Conservation (phyloP, 2,113 vertebrate genomes). For the Maccullochella peelii region DNA sequence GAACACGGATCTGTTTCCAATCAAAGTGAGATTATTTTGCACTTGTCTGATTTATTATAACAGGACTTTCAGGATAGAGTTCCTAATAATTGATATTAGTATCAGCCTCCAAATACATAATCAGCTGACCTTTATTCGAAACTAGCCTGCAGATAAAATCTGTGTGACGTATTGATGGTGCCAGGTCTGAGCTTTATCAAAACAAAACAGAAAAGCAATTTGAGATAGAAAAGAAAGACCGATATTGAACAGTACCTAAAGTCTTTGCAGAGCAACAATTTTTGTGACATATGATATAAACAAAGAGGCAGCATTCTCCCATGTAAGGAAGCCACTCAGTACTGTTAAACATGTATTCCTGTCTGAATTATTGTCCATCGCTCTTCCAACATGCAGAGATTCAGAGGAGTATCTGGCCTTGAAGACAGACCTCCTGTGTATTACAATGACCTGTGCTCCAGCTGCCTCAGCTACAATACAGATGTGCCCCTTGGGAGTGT, state of each 20-base stretch:
- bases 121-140: slow-evolving; percentile 51
- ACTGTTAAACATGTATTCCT: not conserved
- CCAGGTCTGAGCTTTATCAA: slow-evolving; percentile 9
- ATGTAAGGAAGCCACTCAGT: not conserved
- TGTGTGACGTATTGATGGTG: slow-evolving; percentile 22
- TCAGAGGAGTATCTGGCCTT: not conserved
- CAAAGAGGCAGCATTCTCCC: not conserved
- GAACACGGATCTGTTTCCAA: not conserved
- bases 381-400: not conserved
- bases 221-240: not conserved
- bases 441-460: not conserved
- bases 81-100: slow-evolving; percentile 25
- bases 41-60: slow-evolving; percentile 29
- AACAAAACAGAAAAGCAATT: slow-evolving; percentile 32
- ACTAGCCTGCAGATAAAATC: slow-evolving; percentile 27
- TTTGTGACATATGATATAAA: not conserved
- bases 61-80: slow-evolving; percentile 5
- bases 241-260: not conserved
- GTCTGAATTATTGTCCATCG: not conserved
- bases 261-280: not conserved
- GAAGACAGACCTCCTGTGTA: not conserved
- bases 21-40: slow-evolving; percentile 22
- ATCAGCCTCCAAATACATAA: slow-evolving; percentile 37
- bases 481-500: not conserved
- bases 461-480: not conserved